Conservation (phyloP, 2,888 invertebrate genomes). For the Philonicus albiceps region DNA sequence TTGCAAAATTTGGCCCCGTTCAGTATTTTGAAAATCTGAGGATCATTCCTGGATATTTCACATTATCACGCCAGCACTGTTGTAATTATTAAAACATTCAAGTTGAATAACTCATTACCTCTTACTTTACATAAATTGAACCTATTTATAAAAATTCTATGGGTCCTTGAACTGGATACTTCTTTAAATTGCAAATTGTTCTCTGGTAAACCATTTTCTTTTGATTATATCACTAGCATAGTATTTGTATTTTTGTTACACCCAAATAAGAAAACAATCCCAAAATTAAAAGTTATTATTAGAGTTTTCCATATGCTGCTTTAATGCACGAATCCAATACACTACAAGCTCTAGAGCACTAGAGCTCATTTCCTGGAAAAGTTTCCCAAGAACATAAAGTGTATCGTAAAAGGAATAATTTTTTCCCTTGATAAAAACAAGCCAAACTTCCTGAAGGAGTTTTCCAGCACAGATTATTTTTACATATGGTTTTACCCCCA, state of each 20-base stretch:
- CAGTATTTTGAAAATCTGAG: too few species aligned
- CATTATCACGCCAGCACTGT: too few species aligned
- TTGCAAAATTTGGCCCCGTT: too few species aligned
- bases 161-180: not conserved
- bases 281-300: not conserved
- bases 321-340: not conserved
- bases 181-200: not conserved
- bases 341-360: not conserved
- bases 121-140: not conserved
- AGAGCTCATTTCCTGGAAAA: not conserved
- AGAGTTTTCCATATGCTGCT: not conserved
- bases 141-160: not conserved
- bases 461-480: not conserved
- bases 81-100: too few species aligned
- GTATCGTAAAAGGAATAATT: not conserved
- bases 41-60: too few species aligned
- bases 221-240: not conserved
- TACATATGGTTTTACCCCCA: not conserved
- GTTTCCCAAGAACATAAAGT: not conserved
- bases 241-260: not conserved
- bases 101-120: too few species aligned
- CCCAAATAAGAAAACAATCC: not conserved
- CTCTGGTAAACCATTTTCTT: not conserved
- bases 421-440: not conserved
- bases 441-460: not conserved